Evolutionary conservation across 2,113 vertebrate species (phyloP), one percentile per base, ranked within the genome.

Genomic region (Misgurnus anguillicaudatus): DNA sequence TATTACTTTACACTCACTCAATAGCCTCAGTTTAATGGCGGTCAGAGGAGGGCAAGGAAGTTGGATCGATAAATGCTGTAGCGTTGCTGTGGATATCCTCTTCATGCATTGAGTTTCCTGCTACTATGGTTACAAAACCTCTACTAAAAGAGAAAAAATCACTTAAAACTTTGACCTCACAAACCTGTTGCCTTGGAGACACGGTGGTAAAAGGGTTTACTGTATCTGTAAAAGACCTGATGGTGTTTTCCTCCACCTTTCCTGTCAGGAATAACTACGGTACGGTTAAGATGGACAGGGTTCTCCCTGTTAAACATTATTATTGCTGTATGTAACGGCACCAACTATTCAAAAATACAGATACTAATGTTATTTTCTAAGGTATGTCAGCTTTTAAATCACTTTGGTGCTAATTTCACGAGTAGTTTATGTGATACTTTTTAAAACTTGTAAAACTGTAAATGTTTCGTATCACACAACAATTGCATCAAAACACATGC

Each of bases 81-180:
- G 47, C 2, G 8, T 72, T 65, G 19, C 38, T 9, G 42, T 4
- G 24, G 14, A 5, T 19, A 58, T 76, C 45, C 57, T 64, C 42
- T 67, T 57, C 11, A 9, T 42, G 48, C 51, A 21, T 60, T 21
- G 63, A 45, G 17, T 72, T 48, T 64, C 53, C 4, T 9, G 70
- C 76, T 84, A 71, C 83, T 81, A 84, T 84, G 83, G 76, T 84
- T 81, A 81, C 79, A 36, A 31, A 76, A 78, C 57, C n/a, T 68
- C 62, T 21, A 45, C 45, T 13, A 71, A 68, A 78, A 75, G 24
- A 57, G 10, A 48, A 39, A 70, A 75, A 67, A 65, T 21, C 10
- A 53, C 60, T 58, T 9, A 11, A n/a, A 83, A 83, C 65, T 85
- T 81, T 81, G 71, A 83, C 79, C 74, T 85, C 79, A 83, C 70